phyloP scores from a whole-genome alignment of 2,113 vertebrate genomes.

The Apteryx owenii region DNA sequence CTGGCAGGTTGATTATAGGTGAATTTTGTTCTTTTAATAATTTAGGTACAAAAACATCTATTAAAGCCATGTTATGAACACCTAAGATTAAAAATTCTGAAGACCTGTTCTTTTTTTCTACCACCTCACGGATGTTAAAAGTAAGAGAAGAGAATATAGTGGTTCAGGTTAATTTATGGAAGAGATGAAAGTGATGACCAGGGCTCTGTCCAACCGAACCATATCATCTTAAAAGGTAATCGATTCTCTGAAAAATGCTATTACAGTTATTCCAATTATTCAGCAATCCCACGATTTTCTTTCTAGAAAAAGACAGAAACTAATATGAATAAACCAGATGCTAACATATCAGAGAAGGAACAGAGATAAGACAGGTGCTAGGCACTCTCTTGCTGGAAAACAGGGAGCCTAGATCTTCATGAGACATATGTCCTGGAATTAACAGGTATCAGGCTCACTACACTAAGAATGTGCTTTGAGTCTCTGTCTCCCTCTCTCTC shows the following conservation, averaged over 20 bases:
- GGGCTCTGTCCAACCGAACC: background rate
- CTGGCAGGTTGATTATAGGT: background rate
- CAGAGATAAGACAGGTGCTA: accelerated
- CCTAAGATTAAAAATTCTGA: background rate
- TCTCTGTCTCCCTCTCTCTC: background rate
- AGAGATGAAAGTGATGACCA: background rate
- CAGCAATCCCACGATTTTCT: background rate
- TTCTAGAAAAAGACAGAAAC: background rate
- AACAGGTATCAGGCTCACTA: background rate
- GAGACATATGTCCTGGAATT: accelerated
- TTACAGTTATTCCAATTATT: background rate
- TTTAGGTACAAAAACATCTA: background rate
- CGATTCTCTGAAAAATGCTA: background rate
- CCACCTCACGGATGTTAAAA: background rate
- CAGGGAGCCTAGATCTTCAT: background rate
- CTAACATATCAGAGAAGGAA: background rate
- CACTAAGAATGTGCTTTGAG: accelerated
- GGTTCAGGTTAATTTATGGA: background rate
- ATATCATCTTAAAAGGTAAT: background rate
- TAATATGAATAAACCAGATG: background rate
- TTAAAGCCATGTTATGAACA: background rate
- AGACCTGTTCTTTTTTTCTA: background rate
- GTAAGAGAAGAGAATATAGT: background rate
- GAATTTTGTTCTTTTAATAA: background rate
- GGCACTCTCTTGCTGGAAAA: background rate